Evolutionary conservation across 2,797 vertebrate species (phyloP), one percentile per base, ranked within the genome.

Genomic region (Anniella stebbinsi): DNA sequence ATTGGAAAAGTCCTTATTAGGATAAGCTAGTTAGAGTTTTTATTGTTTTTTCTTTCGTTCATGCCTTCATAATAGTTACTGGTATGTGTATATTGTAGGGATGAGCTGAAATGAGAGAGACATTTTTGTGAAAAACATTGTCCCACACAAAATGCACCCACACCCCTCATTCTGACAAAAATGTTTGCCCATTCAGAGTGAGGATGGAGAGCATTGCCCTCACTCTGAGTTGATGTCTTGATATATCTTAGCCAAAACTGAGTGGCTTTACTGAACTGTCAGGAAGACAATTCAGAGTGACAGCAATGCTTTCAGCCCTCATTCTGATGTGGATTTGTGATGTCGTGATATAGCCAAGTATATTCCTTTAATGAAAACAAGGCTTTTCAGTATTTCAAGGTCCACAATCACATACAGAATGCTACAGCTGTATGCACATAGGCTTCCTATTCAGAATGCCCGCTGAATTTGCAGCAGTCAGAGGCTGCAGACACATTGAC

Each of bases 401-500:
- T 69, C 12, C 67, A 28, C 12, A 12, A 69, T 69, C 25, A 10
- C 51, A 51, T 69, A 10, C 10, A 33, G 0, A 69, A 33, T 25
- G 25, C 28, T 69, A 69, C 67, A 69, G 67, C 67, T 69, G 69
- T n/a, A n/a, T 17, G 69, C 69, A 36, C n/a, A n/a, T n/a, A n/a
- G 30, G 69, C n/a, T 72, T 36, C 70, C 70, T 36, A n/a, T n/a
- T 72, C 15, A 17, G 33, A 36, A 33, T 30, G 36, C n/a, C 12
- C 2, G 0, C 33, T n/a, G 4, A 72, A 72, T 6, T 5, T 18
- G n/a, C 15, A n/a, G 4, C 0, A 15, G 33, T 33, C 69, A 33
- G 69, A 72, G 66, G 9, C 66, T 28, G 66, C 67, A 33, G 67
- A 30, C 67, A 10, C 67, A 30, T 30, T 12, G 67, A 30, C 25